phyloP scores from a whole-genome alignment of 2,888 invertebrate species.

The Linnaemya vulpina region DNA sequence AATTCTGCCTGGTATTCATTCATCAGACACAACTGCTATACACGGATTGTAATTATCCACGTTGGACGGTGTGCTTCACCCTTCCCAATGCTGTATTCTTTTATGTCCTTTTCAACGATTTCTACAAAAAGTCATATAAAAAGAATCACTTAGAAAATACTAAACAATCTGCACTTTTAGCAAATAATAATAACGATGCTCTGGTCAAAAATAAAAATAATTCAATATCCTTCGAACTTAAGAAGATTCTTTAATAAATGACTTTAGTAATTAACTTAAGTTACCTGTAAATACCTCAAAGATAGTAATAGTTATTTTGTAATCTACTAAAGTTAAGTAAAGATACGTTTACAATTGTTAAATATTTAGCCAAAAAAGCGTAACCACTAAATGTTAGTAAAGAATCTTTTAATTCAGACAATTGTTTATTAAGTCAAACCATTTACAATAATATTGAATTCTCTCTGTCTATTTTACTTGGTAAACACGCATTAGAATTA shows the following conservation, averaged over 20 bases:
- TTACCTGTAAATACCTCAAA: conserved; percentile 64
- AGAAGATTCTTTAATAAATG: conserved; percentile 47
- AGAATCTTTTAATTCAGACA: too few relatives aligned
- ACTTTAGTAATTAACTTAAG: conserved; percentile 9
- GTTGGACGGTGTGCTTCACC: conserved; percentile 91
- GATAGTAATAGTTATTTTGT: conserved; percentile 34
- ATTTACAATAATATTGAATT: too few relatives aligned
- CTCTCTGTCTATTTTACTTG: too few relatives aligned
- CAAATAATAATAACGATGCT: conserved; percentile 77
- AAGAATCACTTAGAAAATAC: conserved; percentile 76
- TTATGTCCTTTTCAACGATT: conserved; percentile 95
- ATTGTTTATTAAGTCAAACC: too few relatives aligned
- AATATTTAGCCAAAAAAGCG: too few relatives aligned
- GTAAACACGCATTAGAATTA: too few relatives aligned
- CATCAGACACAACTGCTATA: conserved; percentile 93
- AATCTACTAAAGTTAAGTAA: not conserved
- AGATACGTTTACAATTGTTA: too few relatives aligned
- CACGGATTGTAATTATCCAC: conserved; percentile 94
- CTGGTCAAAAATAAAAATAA: conserved; percentile 77
- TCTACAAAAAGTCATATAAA: conserved; percentile 91
- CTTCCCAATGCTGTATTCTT: conserved; percentile 96
- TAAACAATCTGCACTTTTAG: conserved; percentile 16
- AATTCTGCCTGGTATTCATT: conserved; percentile 94
- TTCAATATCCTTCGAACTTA: conserved; percentile 6
- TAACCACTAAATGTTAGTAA: too few relatives aligned